Evolutionary conservation across 2,113 vertebrate species (phyloP), one percentile per base, ranked within the genome.

Genomic region (Corythoichthys haematopterus): DNA sequence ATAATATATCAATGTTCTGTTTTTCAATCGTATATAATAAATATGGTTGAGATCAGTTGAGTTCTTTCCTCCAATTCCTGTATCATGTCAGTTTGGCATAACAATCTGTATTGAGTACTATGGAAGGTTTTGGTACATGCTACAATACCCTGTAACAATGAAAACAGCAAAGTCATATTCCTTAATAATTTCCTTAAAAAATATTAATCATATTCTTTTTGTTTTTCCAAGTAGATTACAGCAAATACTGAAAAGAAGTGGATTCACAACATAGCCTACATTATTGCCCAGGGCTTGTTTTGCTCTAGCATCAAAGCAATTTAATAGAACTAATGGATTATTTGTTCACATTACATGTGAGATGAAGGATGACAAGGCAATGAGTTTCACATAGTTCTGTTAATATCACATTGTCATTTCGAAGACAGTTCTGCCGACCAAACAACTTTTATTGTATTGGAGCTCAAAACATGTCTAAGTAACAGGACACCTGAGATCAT

Each of bases 211-310:
- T 15, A 2, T 8, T 63, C 53, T 20, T 55, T 81, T 72, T 65
- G 66, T 53, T 70, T 71, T 38, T 62, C 20, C 33, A 72, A 64
- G 46, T 59, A 48, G 70, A 64, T 81, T 56, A 70, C 14, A 76
- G 74, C 61, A 65, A 75, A 65, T 36, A 75, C 63, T 71, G 52
- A 77, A 66, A 77, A 70, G 57, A 82, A 77, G 71, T 67, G 37
- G 63, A 69, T 70, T 77, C 52, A 74, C 35, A 43, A 11, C 57
- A 69, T 28, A 28, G 20, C 20, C 20, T 56, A 72, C 77, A 68
- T 76, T 74, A 74, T 48, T 77, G 62, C 82, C 77, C 48, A 2
- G 64, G 76, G 84, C 69, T 37, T 80, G 66, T 72, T 72, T 75
- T 57, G 53, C 62, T 68, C 62, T 47, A 77, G 57, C 63, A 70